Evolutionary conservation across 2,113 vertebrate genomes (phyloP).

Genomic region (Suncus etruscus): DNA sequence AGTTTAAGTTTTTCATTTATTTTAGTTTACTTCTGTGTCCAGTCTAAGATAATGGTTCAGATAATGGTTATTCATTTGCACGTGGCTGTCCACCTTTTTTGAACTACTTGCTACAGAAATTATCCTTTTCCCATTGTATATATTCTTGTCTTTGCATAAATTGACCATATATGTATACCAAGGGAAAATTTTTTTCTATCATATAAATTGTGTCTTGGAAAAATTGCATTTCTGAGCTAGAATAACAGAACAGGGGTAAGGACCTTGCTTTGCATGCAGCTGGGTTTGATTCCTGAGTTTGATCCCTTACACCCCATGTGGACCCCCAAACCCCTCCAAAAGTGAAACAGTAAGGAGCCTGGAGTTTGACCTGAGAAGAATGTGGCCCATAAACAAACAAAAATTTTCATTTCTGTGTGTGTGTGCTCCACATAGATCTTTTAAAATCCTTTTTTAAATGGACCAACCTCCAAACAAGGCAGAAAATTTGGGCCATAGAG

Average conservation of each 20-base stretch:
- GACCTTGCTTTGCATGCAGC: no score
- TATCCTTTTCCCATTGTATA: background rate
- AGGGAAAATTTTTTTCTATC: constrained; percentile 19
- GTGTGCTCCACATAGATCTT: background rate
- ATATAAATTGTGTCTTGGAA: background rate
- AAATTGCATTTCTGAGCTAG: no score
- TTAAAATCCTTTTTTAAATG: background rate
- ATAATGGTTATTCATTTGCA: background rate
- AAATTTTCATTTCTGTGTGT: no score
- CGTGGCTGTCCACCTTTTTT: background rate
- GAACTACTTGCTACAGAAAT: background rate
- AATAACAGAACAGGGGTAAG: no score
- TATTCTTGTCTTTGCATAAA: constrained; percentile 1
- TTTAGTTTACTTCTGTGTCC: background rate
- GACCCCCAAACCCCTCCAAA: no score
- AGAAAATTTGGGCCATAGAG: no score
- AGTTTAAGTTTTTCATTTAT: background rate
- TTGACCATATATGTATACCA: background rate
- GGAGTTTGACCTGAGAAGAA: no score
- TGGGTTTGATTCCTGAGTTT: no score
- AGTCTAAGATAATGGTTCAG: background rate
- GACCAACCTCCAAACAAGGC: background rate
- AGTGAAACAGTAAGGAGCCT: no score
- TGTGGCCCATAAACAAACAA: no score
- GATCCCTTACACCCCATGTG: no score